These are phyloP conservation scores for Typhlichthys eigenmanni DNA, from an alignment of 2,797 vertebrate species.

Conservation along the genomic window DNA sequence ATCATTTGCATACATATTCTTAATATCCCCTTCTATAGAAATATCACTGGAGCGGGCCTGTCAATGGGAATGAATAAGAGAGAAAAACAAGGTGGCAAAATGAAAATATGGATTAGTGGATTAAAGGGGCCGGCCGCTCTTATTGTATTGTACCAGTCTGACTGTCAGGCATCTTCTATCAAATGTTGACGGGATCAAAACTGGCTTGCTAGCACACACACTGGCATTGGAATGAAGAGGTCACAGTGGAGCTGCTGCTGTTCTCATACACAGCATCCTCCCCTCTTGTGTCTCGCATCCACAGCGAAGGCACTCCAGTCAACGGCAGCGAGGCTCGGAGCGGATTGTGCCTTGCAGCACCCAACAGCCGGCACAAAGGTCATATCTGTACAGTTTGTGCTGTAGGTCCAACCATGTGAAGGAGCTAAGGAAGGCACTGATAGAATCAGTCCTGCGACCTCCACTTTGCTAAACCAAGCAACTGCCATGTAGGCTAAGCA, in stretches of 20 bases:
- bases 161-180: neutral
- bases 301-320: conserved; percentile 13
- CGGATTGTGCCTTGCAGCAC: neutral
- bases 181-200: neutral
- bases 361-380: conserved; percentile 32
- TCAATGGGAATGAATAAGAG: too few species aligned
- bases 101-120: too few species aligned
- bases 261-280: conserved; percentile 1
- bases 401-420: conserved; percentile 20
- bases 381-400: conserved; percentile 23
- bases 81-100: too few species aligned
- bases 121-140: too few species aligned
- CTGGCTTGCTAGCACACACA: neutral
- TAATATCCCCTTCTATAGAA: neutral
- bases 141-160: too few species aligned
- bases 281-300: conserved; percentile 12
- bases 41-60: neutral
- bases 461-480: conserved; percentile 36
- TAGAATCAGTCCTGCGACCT: conserved; percentile 32
- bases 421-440: conserved; percentile 19
- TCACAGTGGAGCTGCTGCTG: neutral
- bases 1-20: neutral
- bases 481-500: conserved; percentile 16
- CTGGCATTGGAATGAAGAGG: neutral
- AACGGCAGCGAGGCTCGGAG: conserved; percentile 3